Percentiles rank a stretch among this genome's conserved stretches.
Evolutionary conservation across 1,140 invertebrate genomes (phyloP).

Genomic region (Monochamus saltuarius): DNA sequence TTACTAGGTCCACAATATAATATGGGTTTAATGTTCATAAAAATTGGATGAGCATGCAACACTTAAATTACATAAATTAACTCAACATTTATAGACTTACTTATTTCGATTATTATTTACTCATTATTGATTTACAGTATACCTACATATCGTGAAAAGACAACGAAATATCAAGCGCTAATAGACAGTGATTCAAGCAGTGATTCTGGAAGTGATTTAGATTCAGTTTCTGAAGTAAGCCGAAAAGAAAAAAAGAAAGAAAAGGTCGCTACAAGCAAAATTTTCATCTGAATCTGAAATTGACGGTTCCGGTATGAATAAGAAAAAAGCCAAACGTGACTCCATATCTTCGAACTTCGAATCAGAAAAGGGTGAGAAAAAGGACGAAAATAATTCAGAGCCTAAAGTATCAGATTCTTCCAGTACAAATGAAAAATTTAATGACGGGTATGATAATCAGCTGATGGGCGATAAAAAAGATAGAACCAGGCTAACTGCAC

Average conservation of each 20-base stretch:
- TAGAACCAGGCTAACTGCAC: slow-evolving; percentile 79
- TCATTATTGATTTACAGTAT: too few relatives aligned
- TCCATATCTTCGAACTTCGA: slow-evolving; percentile 74
- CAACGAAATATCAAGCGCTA: slow-evolving; percentile 81
- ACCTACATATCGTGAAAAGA: too few relatives aligned
- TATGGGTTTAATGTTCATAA: too few relatives aligned
- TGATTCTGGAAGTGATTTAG: slow-evolving; percentile 77
- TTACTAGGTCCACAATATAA: too few relatives aligned
- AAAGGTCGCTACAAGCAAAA: slow-evolving; percentile 47
- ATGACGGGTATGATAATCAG: slow-evolving; percentile 87
- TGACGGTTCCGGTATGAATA: slow-evolving; percentile 29
- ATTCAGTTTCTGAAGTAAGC: slow-evolving; percentile 83
- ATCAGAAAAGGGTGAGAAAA: slow-evolving; percentile 58
- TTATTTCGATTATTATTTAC: too few relatives aligned
- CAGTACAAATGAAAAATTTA: slow-evolving; percentile 62
- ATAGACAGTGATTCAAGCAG: slow-evolving; percentile 87
- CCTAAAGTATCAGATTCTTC: slow-evolving; percentile 56
- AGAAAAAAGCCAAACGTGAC: slow-evolving; percentile 54
- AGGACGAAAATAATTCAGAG: slow-evolving; percentile 45
- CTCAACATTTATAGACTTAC: too few relatives aligned
- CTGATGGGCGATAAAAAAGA: slow-evolving; percentile 97
- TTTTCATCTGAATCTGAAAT: slow-evolving; percentile 58
- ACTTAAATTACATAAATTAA: too few relatives aligned
- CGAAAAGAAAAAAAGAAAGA: slow-evolving; percentile 77
- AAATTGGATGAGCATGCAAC: too few relatives aligned